phyloP scores from a whole-genome alignment of 2,113 vertebrate genomes.

The Paramisgurnus dabryanus region DNA sequence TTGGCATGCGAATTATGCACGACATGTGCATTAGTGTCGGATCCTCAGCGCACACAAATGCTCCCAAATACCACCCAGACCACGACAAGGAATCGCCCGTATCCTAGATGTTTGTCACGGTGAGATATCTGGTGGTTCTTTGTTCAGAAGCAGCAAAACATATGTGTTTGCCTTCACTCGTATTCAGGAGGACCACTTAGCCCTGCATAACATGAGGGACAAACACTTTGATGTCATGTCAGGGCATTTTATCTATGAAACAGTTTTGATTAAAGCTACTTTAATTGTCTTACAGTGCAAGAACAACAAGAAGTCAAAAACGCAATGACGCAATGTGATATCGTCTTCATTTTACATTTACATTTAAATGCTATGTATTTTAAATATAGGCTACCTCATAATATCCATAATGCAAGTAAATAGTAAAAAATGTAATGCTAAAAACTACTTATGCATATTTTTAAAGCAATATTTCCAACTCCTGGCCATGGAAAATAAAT shows the following conservation, averaged over 20 bases:
- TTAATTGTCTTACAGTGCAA: not conserved
- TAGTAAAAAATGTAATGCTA: too few relatives aligned
- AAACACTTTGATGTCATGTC: constrained; percentile 6
- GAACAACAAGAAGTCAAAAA: not conserved
- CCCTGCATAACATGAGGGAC: not conserved
- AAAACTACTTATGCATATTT: too few relatives aligned
- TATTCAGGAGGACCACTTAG: not conserved
- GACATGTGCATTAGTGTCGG: constrained; percentile 3
- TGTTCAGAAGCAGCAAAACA: constrained; percentile 21
- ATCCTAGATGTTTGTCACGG: constrained; percentile 13
- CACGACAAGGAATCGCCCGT: not conserved
- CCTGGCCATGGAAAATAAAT: too few relatives aligned
- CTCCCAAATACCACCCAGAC: constrained; percentile 32
- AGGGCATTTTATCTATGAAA: not conserved
- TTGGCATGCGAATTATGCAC: constrained; percentile 14
- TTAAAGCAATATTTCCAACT: too few relatives aligned
- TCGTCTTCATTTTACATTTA: too few relatives aligned
- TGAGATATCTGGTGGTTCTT: constrained; percentile 26
- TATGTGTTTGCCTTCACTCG: constrained; percentile 23
- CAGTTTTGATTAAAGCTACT: not conserved
- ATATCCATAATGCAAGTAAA: too few relatives aligned
- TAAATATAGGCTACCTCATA: too few relatives aligned
- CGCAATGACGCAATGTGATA: not conserved
- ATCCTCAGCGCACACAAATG: constrained; percentile 29
- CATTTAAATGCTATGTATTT: too few relatives aligned